Evolutionary conservation across 1,140 invertebrate genomes (phyloP).

Genomic region (Trichomalopsis sarcophagae): DNA sequence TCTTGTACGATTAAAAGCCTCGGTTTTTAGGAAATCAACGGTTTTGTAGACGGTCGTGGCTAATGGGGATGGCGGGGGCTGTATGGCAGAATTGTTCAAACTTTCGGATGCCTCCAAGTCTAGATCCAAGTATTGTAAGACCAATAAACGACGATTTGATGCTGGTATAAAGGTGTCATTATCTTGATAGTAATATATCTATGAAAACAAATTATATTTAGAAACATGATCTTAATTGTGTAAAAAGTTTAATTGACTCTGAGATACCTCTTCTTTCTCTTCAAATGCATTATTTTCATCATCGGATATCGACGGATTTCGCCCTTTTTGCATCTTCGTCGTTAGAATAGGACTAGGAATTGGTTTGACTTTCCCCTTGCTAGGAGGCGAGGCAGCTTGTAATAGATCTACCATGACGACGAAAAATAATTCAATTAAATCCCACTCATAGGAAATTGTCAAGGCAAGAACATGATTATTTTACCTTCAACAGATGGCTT

Average conservation of each 20-base stretch:
- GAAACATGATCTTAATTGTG: slow-evolving; percentile 40
- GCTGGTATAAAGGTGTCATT: slow-evolving; percentile 70
- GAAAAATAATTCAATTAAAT: not conserved
- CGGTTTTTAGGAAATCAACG: slow-evolving; percentile 93
- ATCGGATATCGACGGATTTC: slow-evolving; percentile 69
- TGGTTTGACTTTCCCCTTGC: slow-evolving; percentile 69
- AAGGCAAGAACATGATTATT: not conserved
- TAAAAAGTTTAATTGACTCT: not conserved
- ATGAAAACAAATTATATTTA: slow-evolving; percentile 53
- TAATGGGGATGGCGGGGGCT: slow-evolving; percentile 69
- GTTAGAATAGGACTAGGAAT: slow-evolving; percentile 76
- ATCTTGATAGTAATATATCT: slow-evolving; percentile 73
- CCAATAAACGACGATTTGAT: slow-evolving; percentile 65
- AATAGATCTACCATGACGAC: slow-evolving; percentile 51
- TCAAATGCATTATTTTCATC: slow-evolving; percentile 70
- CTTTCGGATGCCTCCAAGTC: slow-evolving; percentile 78
- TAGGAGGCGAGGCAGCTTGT: slow-evolving; percentile 69
- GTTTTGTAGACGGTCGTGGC: slow-evolving; percentile 88
- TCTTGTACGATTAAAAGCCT: slow-evolving; percentile 91
- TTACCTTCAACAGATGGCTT: slow-evolving; percentile 67
- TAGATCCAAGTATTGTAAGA: slow-evolving; percentile 85
- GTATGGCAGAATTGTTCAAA: slow-evolving; percentile 63
- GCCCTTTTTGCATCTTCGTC: slow-evolving; percentile 57
- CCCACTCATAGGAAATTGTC: not conserved
- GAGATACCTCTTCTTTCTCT: slow-evolving; percentile 68